Evolutionary conservation across 2,888 invertebrate genomes (phyloP).

Genomic region (Mesochorus sp.): DNA sequence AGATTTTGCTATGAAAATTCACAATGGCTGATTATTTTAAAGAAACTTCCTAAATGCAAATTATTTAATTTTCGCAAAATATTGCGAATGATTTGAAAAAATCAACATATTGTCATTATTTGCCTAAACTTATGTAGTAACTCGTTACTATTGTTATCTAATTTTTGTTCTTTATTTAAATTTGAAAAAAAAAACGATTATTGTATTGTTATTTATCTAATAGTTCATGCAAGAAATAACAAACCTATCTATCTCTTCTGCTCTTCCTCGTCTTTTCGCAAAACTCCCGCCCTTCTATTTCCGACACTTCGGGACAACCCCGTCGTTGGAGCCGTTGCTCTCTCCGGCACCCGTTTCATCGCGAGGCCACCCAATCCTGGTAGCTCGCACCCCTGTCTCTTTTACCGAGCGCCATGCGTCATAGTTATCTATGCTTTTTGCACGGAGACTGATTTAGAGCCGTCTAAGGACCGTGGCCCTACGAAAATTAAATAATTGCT

Average conservation of each 20-base stretch:
- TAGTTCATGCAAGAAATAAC: too few species aligned
- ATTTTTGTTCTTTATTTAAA: too few species aligned
- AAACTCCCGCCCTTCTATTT: slow-evolving; percentile 67
- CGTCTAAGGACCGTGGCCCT: slow-evolving; percentile 82
- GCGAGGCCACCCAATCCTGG: slow-evolving; percentile 72
- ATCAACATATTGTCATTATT: too few species aligned
- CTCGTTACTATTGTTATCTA: too few species aligned
- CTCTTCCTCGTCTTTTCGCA: slow-evolving; percentile 63
- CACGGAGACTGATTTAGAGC: slow-evolving; percentile 82
- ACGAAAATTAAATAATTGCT: slow-evolving; percentile 83
- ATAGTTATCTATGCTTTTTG: slow-evolving; percentile 83
- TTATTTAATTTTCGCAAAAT: too few species aligned
- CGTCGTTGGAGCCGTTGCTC: slow-evolving; percentile 36
- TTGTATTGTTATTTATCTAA: too few species aligned
- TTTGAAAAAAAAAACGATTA: too few species aligned
- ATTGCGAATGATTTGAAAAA: too few species aligned
- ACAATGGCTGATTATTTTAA: too few species aligned
- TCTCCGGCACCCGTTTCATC: slow-evolving; percentile 66
- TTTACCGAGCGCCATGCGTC: slow-evolving; percentile 80
- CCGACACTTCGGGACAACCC: slow-evolving; percentile 62
- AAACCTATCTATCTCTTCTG: slow-evolving; percentile 61
- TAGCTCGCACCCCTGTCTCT: slow-evolving; percentile 77
- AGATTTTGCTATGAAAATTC: too few species aligned
- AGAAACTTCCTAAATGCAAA: too few species aligned
- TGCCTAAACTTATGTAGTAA: too few species aligned